Evolutionary conservation across 2,888 invertebrate species (phyloP).

Genomic region (Drosophila kanekoi): DNA sequence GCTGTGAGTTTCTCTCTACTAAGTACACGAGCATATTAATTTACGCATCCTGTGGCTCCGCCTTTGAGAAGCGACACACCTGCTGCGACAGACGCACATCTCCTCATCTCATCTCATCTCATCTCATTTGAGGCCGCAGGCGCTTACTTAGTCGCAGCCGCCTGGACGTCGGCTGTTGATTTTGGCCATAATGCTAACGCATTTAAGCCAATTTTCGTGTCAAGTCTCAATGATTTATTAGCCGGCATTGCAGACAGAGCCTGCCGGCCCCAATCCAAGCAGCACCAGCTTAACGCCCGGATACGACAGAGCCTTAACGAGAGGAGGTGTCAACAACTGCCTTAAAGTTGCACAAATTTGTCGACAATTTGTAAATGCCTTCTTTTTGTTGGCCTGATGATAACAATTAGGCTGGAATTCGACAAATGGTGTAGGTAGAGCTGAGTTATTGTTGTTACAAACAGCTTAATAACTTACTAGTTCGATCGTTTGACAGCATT

Average conservation of each 20-base stretch:
- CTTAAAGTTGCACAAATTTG: conserved; percentile 71
- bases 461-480: not conserved
- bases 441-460: conserved; percentile 2
- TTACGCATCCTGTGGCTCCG: conserved; percentile 55
- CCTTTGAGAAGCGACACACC: conserved; percentile 72
- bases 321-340: conserved; percentile 69
- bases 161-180: conserved; percentile 67
- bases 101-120: not conserved
- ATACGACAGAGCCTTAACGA: conserved; percentile 26
- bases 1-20: conserved; percentile 17
- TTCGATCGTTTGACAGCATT: not conserved
- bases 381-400: conserved; percentile 61
- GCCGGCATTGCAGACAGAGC: conserved; percentile 54
- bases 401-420: conserved; percentile 64
- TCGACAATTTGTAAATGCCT: conserved; percentile 63
- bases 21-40: conserved; percentile 61
- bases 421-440: conserved; percentile 10
- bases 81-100: conserved; percentile 65
- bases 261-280: conserved; percentile 5
- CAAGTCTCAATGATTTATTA: conserved; percentile 75
- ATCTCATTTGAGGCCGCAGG: not conserved
- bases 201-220: conserved; percentile 78
- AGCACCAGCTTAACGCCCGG: conserved; percentile 47
- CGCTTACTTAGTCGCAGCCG: conserved; percentile 5
- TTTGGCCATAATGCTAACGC: conserved; percentile 71